A percentile compares a stretch with the other conserved stretches of the same genome.
Evolutionary conservation across 2,113 vertebrate species (phyloP).

Genomic region (Crotophaga sulcirostris): DNA sequence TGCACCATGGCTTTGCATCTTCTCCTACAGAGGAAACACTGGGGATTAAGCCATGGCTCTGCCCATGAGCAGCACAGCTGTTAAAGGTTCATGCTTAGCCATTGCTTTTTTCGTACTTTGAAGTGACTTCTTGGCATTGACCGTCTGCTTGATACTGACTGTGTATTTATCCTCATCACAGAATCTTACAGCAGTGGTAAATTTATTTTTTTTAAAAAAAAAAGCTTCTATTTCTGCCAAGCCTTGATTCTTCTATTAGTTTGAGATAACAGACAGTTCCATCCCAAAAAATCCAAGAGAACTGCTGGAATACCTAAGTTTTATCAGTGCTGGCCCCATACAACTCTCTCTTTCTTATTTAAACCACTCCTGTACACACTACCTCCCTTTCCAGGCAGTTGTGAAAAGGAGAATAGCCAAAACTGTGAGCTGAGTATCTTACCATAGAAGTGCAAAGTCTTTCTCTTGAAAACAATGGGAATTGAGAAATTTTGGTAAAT

Average conservation of each 20-base stretch:
- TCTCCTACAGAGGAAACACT: neutral
- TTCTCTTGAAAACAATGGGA: neutral
- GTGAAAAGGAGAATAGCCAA: neutral
- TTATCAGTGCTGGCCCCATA: neutral
- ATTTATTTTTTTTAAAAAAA: neutral
- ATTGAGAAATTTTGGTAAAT: neutral
- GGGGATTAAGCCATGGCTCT: accelerated
- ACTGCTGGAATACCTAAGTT: neutral
- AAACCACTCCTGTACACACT: neutral
- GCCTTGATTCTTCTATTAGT: neutral
- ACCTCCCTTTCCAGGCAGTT: neutral
- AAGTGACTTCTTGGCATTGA: accelerated
- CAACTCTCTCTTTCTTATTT: neutral
- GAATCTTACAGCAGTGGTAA: neutral
- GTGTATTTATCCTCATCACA: neutral
- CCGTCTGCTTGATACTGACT: accelerated
- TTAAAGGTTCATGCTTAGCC: accelerated
- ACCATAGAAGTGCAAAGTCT: neutral
- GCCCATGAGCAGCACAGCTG: accelerated
- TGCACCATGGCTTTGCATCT: accelerated
- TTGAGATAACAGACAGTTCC: neutral
- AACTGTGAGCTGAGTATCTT: neutral
- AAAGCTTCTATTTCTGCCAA: neutral
- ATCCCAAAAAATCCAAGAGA: neutral
- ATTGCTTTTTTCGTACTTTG: accelerated